Base-by-base conservation (phyloP, 2,888 invertebrate genomes). In the Orchesellides sinensis region DNA sequence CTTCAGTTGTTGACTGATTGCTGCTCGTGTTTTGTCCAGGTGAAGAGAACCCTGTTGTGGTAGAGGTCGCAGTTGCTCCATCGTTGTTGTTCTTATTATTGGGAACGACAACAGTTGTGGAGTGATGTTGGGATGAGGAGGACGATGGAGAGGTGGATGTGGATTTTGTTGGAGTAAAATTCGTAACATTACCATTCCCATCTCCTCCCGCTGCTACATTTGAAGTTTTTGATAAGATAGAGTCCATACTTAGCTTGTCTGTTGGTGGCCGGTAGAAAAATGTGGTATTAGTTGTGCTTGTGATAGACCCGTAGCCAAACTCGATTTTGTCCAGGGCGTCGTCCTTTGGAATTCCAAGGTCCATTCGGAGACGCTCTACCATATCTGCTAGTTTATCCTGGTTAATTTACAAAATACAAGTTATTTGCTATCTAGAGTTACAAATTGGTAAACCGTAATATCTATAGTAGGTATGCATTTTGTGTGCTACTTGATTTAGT, bases 351-450 rank as follows among this genome's bases (percentile, higher is more conserved):
- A 85, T 85, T n/a, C 90, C 90, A 68, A 92, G 88, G 74, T 91
- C 90, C 63, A 89, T 89, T 84, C 91, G 90, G 27, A 92, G 87
- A 69, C 90, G 90, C 56, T 90, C 89, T 21, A 92, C 89, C 88
- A 91, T 91, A 29, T 89, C 88, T 4, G 90, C 83, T 91, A 92
- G 91, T 89, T 89, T 90, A 65, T 90, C 89, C 91, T 92, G 86
- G 49, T 8, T 14, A n/a, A n/a, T n/a, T 14, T n/a, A 40, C 4
- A 40, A 40, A 40, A 32, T 32, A 32, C 5, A 6, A 32, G n/a
- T n/a, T n/a, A n/a, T n/a, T n/a, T n/a, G n/a, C n/a, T n/a, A n/a
- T n/a, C n/a, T n/a, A n/a, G n/a, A n/a, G n/a, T n/a, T n/a, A n/a
- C n/a, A n/a, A n/a, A n/a, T n/a, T n/a, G n/a, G n/a, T n/a, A n/a